These are phyloP conservation scores for Rhingia rostrata DNA, from an alignment of 2,888 invertebrate species.

Conservation along the genomic window DNA sequence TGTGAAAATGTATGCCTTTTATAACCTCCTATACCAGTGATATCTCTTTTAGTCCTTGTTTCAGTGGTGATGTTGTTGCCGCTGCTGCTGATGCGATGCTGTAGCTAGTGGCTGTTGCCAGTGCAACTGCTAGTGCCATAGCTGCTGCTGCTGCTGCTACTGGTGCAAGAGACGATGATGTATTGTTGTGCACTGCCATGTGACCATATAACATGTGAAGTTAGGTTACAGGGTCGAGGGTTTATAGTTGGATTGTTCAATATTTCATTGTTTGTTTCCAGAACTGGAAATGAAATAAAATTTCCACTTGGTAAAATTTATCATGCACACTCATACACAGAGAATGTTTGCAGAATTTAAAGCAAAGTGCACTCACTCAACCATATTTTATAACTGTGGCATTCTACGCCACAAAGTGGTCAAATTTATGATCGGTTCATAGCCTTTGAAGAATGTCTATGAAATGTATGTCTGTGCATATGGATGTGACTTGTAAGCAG, in stretches of 20 bases:
- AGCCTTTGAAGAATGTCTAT: conserved; percentile 66
- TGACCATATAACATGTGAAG: conserved; percentile 70
- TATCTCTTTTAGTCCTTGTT: conserved; percentile 66
- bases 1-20: conserved; percentile 72
- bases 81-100: background rate
- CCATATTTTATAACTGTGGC: conserved; percentile 72
- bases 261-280: conserved; percentile 74
- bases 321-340: conserved; percentile 70
- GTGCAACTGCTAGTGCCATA: conserved; percentile 21
- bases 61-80: conserved; percentile 51
- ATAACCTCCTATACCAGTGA: conserved; percentile 58
- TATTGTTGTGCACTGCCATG: conserved; percentile 70
- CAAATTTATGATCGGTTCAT: conserved; percentile 72
- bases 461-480: conserved; percentile 11
- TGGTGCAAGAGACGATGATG: conserved; percentile 70
- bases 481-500: conserved; percentile 24
- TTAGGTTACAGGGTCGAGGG: conserved; percentile 72
- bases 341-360: conserved; percentile 70
- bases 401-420: conserved; percentile 71
- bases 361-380: conserved; percentile 70
- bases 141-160: conserved; percentile 25
- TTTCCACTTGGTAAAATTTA: conserved; percentile 72
- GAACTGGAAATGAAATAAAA: conserved; percentile 74
- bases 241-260: conserved; percentile 73
- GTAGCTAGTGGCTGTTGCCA: background rate